phyloP scores from a whole-genome alignment of 2,888 invertebrate species.

The Campoplex capitator region DNA sequence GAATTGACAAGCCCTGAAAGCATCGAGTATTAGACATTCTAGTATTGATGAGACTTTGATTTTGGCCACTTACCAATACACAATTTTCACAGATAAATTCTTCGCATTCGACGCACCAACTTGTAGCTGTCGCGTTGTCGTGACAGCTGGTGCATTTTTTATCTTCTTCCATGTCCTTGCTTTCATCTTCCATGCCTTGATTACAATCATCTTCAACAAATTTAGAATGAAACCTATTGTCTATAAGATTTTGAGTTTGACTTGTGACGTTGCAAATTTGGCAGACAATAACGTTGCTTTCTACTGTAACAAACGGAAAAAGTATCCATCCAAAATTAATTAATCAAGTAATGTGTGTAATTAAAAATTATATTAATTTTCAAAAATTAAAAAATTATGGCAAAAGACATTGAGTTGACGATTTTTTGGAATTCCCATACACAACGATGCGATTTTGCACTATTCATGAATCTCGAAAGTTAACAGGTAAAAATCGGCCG shows the following conservation, averaged over 20 bases:
- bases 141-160: slow-evolving; percentile 94
- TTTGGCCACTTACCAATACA: slow-evolving; percentile 85
- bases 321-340: background rate
- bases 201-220: slow-evolving; percentile 86
- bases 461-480: background rate
- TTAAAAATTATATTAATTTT: background rate
- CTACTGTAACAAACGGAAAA: slow-evolving; percentile 72
- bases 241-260: slow-evolving; percentile 90
- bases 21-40: background rate
- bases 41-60: background rate
- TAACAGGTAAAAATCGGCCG: background rate
- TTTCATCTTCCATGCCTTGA: slow-evolving; percentile 80
- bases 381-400: background rate
- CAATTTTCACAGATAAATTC: slow-evolving; percentile 97
- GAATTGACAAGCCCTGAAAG: background rate
- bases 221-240: slow-evolving; percentile 93
- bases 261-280: slow-evolving; percentile 91
- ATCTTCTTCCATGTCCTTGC: slow-evolving; percentile 82
- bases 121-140: slow-evolving; percentile 92
- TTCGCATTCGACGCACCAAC: slow-evolving; percentile 95
- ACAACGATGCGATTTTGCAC: background rate
- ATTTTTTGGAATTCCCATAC: background rate
- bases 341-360: background rate
- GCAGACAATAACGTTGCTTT: slow-evolving; percentile 86
- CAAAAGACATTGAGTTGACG: background rate